Evolutionary conservation across 1,140 invertebrate species (phyloP), one percentile per base, ranked within the genome.

Genomic region (Phenacoccus solenopsis): DNA sequence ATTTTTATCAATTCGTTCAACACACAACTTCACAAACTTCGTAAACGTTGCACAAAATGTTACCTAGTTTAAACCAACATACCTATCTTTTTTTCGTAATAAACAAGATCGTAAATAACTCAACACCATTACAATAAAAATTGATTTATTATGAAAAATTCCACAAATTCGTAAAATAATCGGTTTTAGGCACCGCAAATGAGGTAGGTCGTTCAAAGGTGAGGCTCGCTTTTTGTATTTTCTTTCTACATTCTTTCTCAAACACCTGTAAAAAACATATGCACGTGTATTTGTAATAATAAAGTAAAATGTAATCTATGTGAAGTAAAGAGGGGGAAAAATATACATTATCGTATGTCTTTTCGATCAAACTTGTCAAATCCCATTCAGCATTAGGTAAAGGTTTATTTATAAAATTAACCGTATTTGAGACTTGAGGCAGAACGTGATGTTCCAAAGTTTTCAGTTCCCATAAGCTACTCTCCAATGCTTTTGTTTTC

Each of bases 401-500:
- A 0, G 84, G 82, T 64, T 84, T 79, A 38, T 83, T 82, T 24
- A 93, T 87, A 73, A 90, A 89, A 72, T 82, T 83, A 0, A 90
- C 88, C 0, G 84, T 83, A 64, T 81, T 83, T 3, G 86, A 83
- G 4, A 92, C 82, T 70, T 70, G 79, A n/a, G 89, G 89, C 72
- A 93, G 76, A n/a, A 86, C 83, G 78, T 94, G 91, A 72, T 82
- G 79, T 75, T 91, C 88, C 28, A 94, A 76, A 10, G 85, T 82
- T 68, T 87, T 83, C 24, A 96, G 82, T 82, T 98, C 95, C 94
- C 95, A 98, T 24, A 98, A 81, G 35, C 89, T 94, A 75, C 92
- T 95, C 22, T 90, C 84, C 1, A 93, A 79, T 0, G 94, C 95
- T 72, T 85, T 84, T 22, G 89, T 89, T 72, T 88, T 85, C 0